Evolutionary conservation across 2,888 invertebrate species (phyloP).

Genomic region (Andricus curvator): DNA sequence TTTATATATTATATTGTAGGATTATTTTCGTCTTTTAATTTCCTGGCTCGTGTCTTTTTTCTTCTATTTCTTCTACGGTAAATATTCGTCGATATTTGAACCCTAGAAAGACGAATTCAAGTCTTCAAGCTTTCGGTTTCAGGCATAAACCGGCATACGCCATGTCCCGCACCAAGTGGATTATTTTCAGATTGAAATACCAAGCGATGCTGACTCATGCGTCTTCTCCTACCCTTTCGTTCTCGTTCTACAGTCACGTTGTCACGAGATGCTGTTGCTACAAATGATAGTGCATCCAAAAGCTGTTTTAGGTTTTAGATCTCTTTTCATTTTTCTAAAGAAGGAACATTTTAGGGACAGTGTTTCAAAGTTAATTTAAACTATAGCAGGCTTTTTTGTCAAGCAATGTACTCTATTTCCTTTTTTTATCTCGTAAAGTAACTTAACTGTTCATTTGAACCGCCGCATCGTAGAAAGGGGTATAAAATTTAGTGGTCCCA

Average conservation of each 20-base stretch:
- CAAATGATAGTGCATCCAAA: constrained; percentile 13
- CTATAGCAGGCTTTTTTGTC: neutral
- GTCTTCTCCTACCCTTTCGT: constrained; percentile 32
- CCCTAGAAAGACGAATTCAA: neutral
- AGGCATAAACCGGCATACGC: constrained; percentile 15
- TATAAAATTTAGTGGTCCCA: no score
- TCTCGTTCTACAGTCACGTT: constrained; percentile 40
- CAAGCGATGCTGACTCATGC: constrained; percentile 53
- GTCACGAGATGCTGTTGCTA: constrained; percentile 10
- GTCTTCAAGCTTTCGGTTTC: neutral
- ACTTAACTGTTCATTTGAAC: no score
- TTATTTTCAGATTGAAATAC: constrained; percentile 56
- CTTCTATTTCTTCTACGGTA: neutral
- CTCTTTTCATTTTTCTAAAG: neutral
- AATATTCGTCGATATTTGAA: neutral
- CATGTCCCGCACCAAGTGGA: constrained; percentile 40
- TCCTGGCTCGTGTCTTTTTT: neutral
- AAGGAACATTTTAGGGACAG: neutral
- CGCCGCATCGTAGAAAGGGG: no score
- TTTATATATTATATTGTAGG: neutral
- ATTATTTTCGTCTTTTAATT: neutral
- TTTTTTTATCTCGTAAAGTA: no score
- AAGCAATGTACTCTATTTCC: no score
- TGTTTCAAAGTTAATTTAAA: neutral
- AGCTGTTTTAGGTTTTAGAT: neutral